A percentile compares a stretch with the other conserved stretches of the same genome.
These are phyloP conservation scores for Romanomermis culicivorax DNA, from an alignment of 2,888 invertebrate species.

Conservation along the genomic window DNA sequence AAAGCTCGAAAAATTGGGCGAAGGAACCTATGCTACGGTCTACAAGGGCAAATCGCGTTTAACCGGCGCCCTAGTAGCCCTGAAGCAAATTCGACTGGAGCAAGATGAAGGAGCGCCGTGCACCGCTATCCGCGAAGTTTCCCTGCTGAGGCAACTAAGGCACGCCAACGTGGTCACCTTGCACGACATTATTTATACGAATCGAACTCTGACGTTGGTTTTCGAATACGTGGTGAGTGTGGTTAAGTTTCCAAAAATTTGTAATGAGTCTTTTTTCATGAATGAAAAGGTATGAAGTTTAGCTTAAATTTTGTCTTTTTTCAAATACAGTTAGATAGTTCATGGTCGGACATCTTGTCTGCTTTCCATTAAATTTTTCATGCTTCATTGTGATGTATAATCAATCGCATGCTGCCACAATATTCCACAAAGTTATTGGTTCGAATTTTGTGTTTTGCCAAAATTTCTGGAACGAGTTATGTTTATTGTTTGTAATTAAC, in stretches of 20 bases:
- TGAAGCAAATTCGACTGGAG: conserved; percentile 40
- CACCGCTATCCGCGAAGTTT: conserved; percentile 46
- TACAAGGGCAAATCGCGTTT: conserved; percentile 42
- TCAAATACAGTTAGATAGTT: no score
- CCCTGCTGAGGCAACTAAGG: conserved; percentile 41
- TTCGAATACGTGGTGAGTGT: conserved; percentile 41
- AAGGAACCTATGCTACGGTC: conserved; percentile 48
- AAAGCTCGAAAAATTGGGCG: conserved; percentile 44
- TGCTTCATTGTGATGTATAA: no score
- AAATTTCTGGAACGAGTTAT: no score
- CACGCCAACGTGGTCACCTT: conserved; percentile 47
- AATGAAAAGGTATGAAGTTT: no score
- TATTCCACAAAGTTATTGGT: not conserved
- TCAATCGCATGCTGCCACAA: no score
- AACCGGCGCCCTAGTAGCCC: conserved; percentile 42
- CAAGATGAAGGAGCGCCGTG: conserved; percentile 48
- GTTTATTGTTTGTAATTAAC: no score
- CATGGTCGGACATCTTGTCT: no score
- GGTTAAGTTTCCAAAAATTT: no score
- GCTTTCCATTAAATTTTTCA: no score
- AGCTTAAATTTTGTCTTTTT: no score
- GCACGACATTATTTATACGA: conserved; percentile 46
- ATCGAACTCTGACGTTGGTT: conserved; percentile 42
- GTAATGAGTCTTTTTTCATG: no score
- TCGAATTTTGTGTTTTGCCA: no score